phyloP scores from a whole-genome alignment of 1,140 invertebrate genomes.

The Conus ventricosus region DNA sequence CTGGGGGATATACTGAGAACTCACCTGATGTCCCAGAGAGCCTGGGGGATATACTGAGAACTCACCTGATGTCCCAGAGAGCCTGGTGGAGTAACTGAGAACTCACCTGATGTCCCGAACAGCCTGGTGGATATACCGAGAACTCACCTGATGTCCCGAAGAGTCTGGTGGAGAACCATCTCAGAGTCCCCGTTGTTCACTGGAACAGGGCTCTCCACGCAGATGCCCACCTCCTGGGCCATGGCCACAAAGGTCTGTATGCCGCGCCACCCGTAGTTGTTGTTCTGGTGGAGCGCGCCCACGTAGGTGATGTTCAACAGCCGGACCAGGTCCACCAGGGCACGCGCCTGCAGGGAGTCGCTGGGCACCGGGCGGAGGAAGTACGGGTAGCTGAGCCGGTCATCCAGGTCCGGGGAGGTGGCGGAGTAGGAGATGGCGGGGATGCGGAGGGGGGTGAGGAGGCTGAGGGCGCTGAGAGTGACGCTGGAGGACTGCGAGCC shows the following conservation, averaged over 20 bases:
- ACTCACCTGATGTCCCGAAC: not conserved
- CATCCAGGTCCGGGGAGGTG: conserved; percentile 54
- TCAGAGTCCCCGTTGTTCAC: conserved; percentile 70
- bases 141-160: not conserved
- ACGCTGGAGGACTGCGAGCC: conserved; percentile 60
- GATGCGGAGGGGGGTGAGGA: conserved; percentile 47
- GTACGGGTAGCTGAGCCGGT: conserved; percentile 54
- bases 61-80: too few relatives aligned
- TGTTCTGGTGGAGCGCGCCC: conserved; percentile 53
- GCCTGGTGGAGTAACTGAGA: too few relatives aligned
- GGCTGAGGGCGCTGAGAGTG: conserved; percentile 49
- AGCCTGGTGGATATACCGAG: not conserved
- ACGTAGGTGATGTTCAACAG: conserved; percentile 50
- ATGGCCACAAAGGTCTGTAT: conserved; percentile 39
- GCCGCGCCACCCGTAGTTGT: conserved; percentile 55
- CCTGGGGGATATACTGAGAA: too few relatives aligned
- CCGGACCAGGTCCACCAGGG: conserved; percentile 44
- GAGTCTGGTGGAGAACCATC: not conserved
- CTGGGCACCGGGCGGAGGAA: conserved; percentile 60
- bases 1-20: too few relatives aligned
- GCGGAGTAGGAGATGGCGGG: conserved; percentile 60
- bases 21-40: too few relatives aligned
- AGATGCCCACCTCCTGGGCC: conserved; percentile 71
- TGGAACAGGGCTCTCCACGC: conserved; percentile 75
- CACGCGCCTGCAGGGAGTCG: conserved; percentile 52